Percentiles rank a stretch among this genome's conserved stretches.
phyloP scores from a whole-genome alignment of 2,888 invertebrate species.

The Neoaliturus tenellus region DNA sequence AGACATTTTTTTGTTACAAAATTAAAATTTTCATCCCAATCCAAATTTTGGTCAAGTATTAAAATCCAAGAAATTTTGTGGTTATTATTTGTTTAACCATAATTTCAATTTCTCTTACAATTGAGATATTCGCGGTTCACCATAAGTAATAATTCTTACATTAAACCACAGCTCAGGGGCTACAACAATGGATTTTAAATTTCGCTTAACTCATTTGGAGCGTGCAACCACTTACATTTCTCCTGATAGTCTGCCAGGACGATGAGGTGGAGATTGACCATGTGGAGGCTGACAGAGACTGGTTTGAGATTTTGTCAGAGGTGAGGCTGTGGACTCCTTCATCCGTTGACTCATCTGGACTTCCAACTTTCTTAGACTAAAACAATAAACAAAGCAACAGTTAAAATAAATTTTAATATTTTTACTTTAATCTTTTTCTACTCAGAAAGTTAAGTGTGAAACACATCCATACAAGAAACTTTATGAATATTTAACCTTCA shows the following conservation, averaged over 20 bases:
- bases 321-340: neutral
- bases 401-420: neutral
- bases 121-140: neutral
- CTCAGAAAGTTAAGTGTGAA: neutral
- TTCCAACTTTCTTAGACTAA: neutral
- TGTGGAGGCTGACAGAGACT: neutral
- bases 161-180: too few relatives aligned
- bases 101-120: neutral
- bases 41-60: too few relatives aligned
- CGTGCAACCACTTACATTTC: neutral
- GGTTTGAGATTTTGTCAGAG: neutral
- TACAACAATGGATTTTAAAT: neutral
- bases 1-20: too few relatives aligned
- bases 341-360: neutral
- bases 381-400: neutral
- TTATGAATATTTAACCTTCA: too few relatives aligned
- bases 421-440: neutral
- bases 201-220: neutral
- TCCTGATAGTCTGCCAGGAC: neutral
- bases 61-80: too few relatives aligned
- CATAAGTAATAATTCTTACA: too few relatives aligned
- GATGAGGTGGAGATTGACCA: neutral
- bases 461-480: neutral
- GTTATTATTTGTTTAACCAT: too few relatives aligned
- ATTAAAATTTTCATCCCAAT: too few relatives aligned